Percentiles rank a stretch among this genome's conserved stretches.
phyloP scores from a whole-genome alignment of 1,140 invertebrate genomes.

The Delia radicum region DNA sequence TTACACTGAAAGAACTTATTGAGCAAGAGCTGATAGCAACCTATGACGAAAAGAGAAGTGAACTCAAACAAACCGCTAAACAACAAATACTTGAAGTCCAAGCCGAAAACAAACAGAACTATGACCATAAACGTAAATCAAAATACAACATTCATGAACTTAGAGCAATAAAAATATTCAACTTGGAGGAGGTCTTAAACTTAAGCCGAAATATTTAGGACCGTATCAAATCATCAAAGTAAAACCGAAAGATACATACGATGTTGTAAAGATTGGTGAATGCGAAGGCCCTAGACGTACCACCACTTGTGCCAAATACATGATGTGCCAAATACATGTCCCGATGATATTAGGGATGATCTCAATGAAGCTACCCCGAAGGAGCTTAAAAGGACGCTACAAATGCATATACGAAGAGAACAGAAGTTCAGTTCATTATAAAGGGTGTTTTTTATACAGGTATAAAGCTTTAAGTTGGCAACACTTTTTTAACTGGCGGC shows the following conservation, averaged over 20 bases:
- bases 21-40: conserved; percentile 38
- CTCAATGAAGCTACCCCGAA: no score
- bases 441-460: no score
- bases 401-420: no score
- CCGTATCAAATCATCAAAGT: conserved; percentile 41
- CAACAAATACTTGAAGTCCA: conserved; percentile 44
- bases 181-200: conserved; percentile 50
- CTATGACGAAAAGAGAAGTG: conserved; percentile 30
- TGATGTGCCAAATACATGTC: background rate
- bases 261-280: conserved; percentile 1
- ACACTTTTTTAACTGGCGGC: no score
- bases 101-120: conserved; percentile 45
- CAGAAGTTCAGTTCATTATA: no score
- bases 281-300: conserved; percentile 12
- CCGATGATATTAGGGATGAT: no score
- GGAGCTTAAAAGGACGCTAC: no score
- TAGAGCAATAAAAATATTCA: conserved; percentile 53
- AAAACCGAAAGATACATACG: conserved; percentile 37
- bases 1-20: conserved; percentile 32
- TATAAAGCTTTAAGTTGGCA: no score
- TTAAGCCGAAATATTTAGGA: conserved; percentile 49
- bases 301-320: background rate
- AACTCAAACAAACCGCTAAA: conserved; percentile 31
- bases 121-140: conserved; percentile 39
- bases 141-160: conserved; percentile 44